Evolutionary conservation across 2,797 vertebrate genomes (phyloP).

Genomic region (Ceryle rudis): DNA sequence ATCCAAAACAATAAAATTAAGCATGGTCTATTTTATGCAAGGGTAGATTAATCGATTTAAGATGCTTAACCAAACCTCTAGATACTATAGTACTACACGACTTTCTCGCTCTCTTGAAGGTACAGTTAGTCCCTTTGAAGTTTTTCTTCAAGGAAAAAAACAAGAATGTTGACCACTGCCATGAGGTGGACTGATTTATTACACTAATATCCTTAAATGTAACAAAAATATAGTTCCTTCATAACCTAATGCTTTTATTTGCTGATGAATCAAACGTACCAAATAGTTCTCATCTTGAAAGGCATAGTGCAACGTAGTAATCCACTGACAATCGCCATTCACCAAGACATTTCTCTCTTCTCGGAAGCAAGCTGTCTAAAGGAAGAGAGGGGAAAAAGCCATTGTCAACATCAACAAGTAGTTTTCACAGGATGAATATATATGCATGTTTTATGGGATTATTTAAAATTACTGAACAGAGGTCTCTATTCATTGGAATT

Average conservation of each 20-base stretch:
- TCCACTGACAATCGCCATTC: slow-evolving; percentile 97
- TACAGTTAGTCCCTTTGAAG: not conserved
- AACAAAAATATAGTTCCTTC: slow-evolving; percentile 14
- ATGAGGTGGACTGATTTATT: not conserved
- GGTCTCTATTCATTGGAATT: slow-evolving; percentile 27
- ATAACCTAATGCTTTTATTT: not conserved
- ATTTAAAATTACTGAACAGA: slow-evolving; percentile 52
- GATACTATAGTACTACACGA: not conserved
- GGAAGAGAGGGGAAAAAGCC: not conserved
- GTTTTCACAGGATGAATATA: slow-evolving; percentile 35
- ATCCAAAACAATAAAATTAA: slow-evolving; percentile 15
- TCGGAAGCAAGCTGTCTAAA: slow-evolving; percentile 95
- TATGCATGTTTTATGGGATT: slow-evolving; percentile 44
- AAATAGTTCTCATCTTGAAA: slow-evolving; percentile 98
- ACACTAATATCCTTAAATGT: not conserved
- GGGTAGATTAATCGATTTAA: not conserved
- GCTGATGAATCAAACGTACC: slow-evolving; percentile 77
- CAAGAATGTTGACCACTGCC: not conserved
- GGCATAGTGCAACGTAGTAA: slow-evolving; percentile 95
- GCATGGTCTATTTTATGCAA: not conserved
- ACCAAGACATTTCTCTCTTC: slow-evolving; percentile 96
- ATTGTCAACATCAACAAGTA: slow-evolving; percentile 25
- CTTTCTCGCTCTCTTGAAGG: not conserved
- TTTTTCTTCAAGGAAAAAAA: slow-evolving; percentile 23
- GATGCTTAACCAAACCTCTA: not conserved